These are phyloP conservation scores for Montipora capitata DNA, from an alignment of 92 coral and sea anemone species.

Conservation along the genomic window DNA sequence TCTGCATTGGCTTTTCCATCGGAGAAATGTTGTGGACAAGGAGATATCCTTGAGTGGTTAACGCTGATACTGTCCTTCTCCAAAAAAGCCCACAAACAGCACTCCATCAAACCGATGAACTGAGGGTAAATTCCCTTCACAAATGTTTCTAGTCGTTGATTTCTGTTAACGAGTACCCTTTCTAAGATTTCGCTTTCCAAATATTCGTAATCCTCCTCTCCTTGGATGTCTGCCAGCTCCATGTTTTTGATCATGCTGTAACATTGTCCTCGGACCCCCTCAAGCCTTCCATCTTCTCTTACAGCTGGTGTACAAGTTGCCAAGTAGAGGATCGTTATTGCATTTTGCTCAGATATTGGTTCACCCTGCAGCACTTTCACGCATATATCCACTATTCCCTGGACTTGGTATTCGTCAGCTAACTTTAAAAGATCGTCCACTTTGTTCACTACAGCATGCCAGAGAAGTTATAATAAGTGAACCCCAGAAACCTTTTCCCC, in stretches of 20 bases:
- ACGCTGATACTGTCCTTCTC: neutral
- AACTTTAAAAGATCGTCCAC: slow-evolving; percentile 21
- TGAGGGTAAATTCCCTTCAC: slow-evolving; percentile 13
- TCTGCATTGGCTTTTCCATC: neutral
- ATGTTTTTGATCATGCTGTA: too few species aligned
- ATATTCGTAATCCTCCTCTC: too few species aligned
- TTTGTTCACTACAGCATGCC: neutral
- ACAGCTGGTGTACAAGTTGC: too few species aligned
- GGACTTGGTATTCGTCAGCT: slow-evolving; percentile 52
- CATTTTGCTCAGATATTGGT: neutral
- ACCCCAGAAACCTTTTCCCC: too few species aligned
- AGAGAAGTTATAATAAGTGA: too few species aligned
- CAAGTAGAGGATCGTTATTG: slow-evolving; percentile 10
- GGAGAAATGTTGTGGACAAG: slow-evolving; percentile 6
- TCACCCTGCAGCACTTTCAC: slow-evolving; percentile 14
- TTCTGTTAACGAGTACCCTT: slow-evolving; percentile 6
- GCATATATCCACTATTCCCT: slow-evolving; percentile 32
- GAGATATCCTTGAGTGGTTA: neutral
- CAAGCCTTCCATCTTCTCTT: too few species aligned
- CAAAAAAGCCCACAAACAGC: neutral
- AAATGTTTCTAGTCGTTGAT: neutral
- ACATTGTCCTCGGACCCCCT: too few species aligned
- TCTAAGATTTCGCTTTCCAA: too few species aligned
- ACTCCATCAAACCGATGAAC: neutral
- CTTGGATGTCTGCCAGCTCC: too few species aligned